A percentile compares a stretch with the other conserved stretches of the same genome.
Conservation (phyloP, 2,888 invertebrate species). For the Disparrhopalites patrizii region DNA sequence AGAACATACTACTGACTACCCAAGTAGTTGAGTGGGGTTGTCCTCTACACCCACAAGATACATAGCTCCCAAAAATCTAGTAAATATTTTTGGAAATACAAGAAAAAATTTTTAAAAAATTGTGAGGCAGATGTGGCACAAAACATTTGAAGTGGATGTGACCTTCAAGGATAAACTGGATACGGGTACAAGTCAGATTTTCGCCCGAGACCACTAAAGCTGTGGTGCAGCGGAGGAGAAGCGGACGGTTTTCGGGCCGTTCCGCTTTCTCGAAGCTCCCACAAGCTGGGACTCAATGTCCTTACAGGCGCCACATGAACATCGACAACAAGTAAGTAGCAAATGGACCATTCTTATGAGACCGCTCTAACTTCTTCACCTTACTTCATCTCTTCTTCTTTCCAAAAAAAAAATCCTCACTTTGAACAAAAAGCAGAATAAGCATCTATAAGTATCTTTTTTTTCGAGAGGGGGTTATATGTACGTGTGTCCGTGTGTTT, state of each 20-base stretch:
- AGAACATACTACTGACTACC: no score
- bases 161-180: constrained; percentile 17
- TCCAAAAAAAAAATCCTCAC: constrained; percentile 2
- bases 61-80: no score
- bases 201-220: constrained; percentile 43
- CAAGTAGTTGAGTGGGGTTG: no score
- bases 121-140: constrained; percentile 29
- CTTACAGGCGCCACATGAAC: constrained; percentile 49
- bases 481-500: neutral
- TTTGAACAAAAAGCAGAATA: no score
- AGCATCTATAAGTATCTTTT: neutral
- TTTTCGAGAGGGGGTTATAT: neutral
- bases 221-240: constrained; percentile 48
- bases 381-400: no score
- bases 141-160: constrained; percentile 24
- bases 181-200: constrained; percentile 21
- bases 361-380: no score
- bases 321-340: constrained; percentile 48
- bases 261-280: constrained; percentile 49
- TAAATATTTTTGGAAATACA: neutral
- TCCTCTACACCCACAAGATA: no score
- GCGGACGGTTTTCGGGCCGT: constrained; percentile 48
- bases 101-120: neutral
- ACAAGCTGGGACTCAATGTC: constrained; percentile 49
- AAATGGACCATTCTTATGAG: neutral